phyloP scores from a whole-genome alignment of 2,888 invertebrate species.

The Gerris lacustris region DNA sequence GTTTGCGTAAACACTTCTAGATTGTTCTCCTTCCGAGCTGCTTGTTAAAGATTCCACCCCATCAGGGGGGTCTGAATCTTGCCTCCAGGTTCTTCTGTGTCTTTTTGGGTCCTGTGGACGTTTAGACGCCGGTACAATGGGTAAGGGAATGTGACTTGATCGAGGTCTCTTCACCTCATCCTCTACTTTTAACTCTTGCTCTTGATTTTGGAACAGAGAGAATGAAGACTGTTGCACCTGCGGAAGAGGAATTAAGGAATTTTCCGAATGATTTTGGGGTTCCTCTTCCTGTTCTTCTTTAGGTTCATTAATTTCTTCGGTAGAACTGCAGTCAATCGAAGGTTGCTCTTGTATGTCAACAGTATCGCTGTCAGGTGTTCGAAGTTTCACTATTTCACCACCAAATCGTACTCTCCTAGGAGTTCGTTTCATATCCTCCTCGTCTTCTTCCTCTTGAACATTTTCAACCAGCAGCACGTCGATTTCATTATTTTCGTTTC shows the following conservation, averaged over 20 bases:
- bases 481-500: conserved; percentile 37
- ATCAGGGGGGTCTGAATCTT: conserved; percentile 22
- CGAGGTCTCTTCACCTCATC: conserved; percentile 31
- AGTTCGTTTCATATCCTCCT: conserved; percentile 37
- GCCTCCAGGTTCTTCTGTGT: conserved; percentile 26
- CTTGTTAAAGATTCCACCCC: conserved; percentile 32
- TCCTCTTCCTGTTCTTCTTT: conserved; percentile 17
- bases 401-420: conserved; percentile 69
- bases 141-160: conserved; percentile 32
- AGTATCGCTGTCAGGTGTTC: conserved; percentile 71
- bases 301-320: conserved; percentile 19
- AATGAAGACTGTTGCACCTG: conserved; percentile 6
- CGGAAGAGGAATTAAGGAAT: background rate
- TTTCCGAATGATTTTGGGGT: conserved; percentile 1
- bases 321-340: conserved; percentile 8
- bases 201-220: background rate
- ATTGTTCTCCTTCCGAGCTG: conserved; percentile 30
- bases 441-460: conserved; percentile 47
- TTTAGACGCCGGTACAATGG: conserved; percentile 31
- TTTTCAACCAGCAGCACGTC: conserved; percentile 44
- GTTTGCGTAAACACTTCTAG: background rate
- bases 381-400: conserved; percentile 72
- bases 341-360: conserved; percentile 20
- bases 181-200: conserved; percentile 7
- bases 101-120: conserved; percentile 35